These are phyloP conservation scores for Chrysolina oricalcia DNA, from an alignment of 2,888 invertebrate species.

Conservation along the genomic window DNA sequence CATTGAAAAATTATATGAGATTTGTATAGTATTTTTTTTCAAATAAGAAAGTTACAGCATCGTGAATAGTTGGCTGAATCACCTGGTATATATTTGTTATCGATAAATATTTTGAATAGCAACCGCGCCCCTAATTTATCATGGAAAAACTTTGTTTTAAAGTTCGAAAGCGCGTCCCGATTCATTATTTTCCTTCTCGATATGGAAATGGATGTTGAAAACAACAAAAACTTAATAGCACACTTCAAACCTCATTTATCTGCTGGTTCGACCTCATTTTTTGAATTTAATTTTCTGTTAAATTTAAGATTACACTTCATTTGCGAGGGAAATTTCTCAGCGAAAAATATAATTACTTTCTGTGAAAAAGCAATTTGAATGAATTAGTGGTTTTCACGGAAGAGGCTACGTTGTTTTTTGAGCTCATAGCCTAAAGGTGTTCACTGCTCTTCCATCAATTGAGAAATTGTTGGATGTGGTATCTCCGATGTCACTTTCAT, in stretches of 20 bases:
- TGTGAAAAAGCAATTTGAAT: neutral
- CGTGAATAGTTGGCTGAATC: too few relatives aligned
- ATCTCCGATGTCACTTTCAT: too few relatives aligned
- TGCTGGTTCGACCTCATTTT: conserved; percentile 34
- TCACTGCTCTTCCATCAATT: too few relatives aligned
- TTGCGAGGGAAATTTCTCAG: conserved; percentile 6
- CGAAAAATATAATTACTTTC: conserved; percentile 5
- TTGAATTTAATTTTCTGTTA: conserved; percentile 41
- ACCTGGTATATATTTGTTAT: too few relatives aligned
- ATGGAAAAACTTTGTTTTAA: too few relatives aligned
- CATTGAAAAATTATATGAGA: too few relatives aligned
- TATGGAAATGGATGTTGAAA: neutral
- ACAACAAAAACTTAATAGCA: conserved; percentile 30
- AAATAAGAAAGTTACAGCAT: too few relatives aligned
- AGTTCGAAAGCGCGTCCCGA: neutral
- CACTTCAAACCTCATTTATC: neutral
- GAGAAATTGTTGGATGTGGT: neutral
- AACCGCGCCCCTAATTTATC: too few relatives aligned
- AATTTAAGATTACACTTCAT: conserved; percentile 37
- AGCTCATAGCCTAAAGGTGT: too few relatives aligned
- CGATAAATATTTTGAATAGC: too few relatives aligned
- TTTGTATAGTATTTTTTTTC: too few relatives aligned
- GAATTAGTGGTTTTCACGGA: neutral
- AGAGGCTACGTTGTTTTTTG: neutral
- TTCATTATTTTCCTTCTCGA: conserved; percentile 12